Evolutionary conservation across 2,888 invertebrate genomes (phyloP).

Genomic region (Lottia scabra): DNA sequence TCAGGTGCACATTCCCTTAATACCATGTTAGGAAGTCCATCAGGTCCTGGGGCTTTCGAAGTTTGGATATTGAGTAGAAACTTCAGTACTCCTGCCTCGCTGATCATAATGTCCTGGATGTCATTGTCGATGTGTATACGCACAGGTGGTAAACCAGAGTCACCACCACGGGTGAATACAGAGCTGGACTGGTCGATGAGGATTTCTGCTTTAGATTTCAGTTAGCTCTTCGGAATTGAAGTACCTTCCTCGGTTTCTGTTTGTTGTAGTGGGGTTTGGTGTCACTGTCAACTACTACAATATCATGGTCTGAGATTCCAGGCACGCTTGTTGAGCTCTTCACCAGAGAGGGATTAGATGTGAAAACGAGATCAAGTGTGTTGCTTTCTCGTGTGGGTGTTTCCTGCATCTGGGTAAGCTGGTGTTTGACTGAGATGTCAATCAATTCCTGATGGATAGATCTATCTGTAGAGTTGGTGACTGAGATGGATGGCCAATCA

Average conservation of each 20-base stretch:
- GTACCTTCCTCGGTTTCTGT: too few species aligned
- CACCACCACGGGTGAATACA: conserved; percentile 21
- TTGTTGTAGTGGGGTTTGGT: too few species aligned
- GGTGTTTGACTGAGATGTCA: conserved; percentile 14
- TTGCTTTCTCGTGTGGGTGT: conserved; percentile 22
- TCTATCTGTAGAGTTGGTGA: conserved; percentile 7
- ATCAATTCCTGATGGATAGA: conserved; percentile 19
- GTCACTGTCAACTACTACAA: too few species aligned
- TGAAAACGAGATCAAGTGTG: conserved; percentile 25
- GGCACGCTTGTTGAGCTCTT: too few species aligned
- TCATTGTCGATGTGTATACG: not conserved
- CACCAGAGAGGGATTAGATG: conserved; percentile 18
- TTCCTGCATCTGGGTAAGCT: conserved; percentile 24
- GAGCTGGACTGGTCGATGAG: conserved; percentile 30
- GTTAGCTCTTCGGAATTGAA: too few species aligned
- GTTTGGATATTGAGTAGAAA: not conserved
- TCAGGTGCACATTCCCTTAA: not conserved
- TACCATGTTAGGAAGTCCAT: not conserved
- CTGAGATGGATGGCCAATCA: conserved; percentile 17
- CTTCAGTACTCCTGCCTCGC: not conserved
- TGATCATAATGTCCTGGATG: not conserved
- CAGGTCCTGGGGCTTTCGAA: not conserved
- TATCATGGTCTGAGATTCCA: too few species aligned
- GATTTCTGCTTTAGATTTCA: conserved; percentile 28
- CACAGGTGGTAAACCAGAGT: not conserved